Base-by-base conservation (phyloP, 2,888 invertebrate species). In the Gastracanthus pulcherrimus region DNA sequence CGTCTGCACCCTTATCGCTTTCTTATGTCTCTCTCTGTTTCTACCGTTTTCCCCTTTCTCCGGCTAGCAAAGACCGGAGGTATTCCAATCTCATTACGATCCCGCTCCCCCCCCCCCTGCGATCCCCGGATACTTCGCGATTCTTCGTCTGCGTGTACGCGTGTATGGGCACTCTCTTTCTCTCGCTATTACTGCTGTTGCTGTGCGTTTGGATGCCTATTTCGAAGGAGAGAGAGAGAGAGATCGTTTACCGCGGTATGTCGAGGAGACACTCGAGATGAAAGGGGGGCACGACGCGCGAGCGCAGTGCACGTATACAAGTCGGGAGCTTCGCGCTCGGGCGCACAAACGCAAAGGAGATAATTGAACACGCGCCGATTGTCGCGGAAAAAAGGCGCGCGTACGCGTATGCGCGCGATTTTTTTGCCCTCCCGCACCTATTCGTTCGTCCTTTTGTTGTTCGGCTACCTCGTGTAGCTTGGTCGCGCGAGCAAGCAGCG, bases 41-140 rank as follows among this genome's bases (percentile, higher is more conserved):
- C 70, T 11, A 23, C 77, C 58, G 16, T 13, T 31, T 23, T 29
- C 36, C 60, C 72, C 45, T 69, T 45, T 55, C 81, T 74, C 74
- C 75, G 74, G 29, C 71, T 76, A 79, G 64, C 41, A 0, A 48
- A 69, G 71, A 75, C 38, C 82, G 51, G 83, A 84, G 85, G 85
- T 85, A 87, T 87, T 87, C 86, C 89, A 88, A 89, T 88, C 87
- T 87, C 88, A 87, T 87, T 88, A 87, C 86, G 84, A 85, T 85
- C 79, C 84, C 82, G 77, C 83, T 82, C 82, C 72, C 69, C 77
- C 60, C 58, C 19, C n/a, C 58, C 45, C 23, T 60, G 58, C 66
- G 29, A 45, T 71, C 58, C 64, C 78, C 69, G 58, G 71, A 74
- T 72, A 67, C 67, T 71, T 70, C 66, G 74, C 69, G 62, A 69